Conservation (phyloP, 2,888 invertebrate species). For the Chironomus riparius region DNA sequence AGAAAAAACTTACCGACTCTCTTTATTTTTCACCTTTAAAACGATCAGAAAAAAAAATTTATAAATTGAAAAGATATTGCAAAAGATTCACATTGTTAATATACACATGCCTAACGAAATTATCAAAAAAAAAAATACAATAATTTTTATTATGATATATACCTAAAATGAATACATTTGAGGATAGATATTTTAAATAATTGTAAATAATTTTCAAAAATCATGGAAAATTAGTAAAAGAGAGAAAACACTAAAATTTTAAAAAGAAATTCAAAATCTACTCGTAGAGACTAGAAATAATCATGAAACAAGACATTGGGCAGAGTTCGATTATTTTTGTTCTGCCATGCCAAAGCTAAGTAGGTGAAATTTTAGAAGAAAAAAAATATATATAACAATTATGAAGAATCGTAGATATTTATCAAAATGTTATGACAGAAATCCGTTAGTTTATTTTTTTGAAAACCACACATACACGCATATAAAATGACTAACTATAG, state of each 20-base stretch:
- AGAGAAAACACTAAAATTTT: neutral
- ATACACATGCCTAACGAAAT: conserved; percentile 40
- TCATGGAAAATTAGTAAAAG: no score
- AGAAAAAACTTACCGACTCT: neutral
- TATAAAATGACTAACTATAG: no score
- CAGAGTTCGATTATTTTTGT: conserved; percentile 23
- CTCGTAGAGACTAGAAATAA: neutral
- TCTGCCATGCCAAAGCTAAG: conserved; percentile 10
- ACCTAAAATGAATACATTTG: neutral
- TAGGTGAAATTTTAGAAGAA: neutral
- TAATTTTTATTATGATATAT: conserved; percentile 11
- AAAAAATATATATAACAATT: no score
- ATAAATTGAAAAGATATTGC: conserved; percentile 29
- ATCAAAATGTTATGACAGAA: no score
- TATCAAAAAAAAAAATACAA: conserved; percentile 27
- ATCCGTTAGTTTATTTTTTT: no score
- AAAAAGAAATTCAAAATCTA: neutral
- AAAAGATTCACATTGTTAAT: conserved; percentile 33
- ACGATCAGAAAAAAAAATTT: neutral
- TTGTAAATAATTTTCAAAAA: no score
- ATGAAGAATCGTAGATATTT: no score
- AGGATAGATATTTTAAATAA: no score
- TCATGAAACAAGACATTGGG: conserved; percentile 2
- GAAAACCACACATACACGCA: no score
- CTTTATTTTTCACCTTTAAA: neutral